Percentiles rank a stretch among this genome's conserved stretches.
These are phyloP conservation scores for Odontamblyopus lacepedii DNA, from an alignment of 2,797 vertebrate genomes.

Conservation along the genomic window DNA sequence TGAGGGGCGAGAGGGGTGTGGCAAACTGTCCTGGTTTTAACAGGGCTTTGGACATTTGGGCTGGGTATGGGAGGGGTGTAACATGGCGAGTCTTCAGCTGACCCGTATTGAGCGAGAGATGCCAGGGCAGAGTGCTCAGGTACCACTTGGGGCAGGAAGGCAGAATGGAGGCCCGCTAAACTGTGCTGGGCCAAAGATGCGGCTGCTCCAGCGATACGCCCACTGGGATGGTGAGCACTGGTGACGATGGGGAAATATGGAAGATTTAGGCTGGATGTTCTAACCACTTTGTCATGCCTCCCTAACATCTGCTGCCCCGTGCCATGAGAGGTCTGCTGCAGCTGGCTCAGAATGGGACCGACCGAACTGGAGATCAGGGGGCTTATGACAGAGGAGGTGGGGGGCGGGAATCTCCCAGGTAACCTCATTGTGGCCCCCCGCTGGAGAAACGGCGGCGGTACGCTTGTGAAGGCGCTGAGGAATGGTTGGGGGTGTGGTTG, in stretches of 20 bases:
- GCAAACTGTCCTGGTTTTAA: constrained; percentile 76
- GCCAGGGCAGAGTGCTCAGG: constrained; percentile 82
- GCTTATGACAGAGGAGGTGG: constrained; percentile 68
- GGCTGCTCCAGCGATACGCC: constrained; percentile 65
- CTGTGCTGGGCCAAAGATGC: constrained; percentile 76
- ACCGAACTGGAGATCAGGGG: constrained; percentile 82
- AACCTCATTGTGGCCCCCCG: constrained; percentile 73
- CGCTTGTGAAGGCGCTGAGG: constrained; percentile 66
- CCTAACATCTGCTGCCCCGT: constrained; percentile 68
- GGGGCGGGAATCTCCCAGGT: constrained; percentile 57
- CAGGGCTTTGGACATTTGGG: constrained; percentile 84
- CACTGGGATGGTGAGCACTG: constrained; percentile 74
- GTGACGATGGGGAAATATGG: constrained; percentile 73
- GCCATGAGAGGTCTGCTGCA: constrained; percentile 74
- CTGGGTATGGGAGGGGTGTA: constrained; percentile 82
- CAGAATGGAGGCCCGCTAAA: constrained; percentile 80
- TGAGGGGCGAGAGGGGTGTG: constrained; percentile 80
- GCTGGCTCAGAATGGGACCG: constrained; percentile 77
- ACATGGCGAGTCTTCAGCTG: constrained; percentile 76
- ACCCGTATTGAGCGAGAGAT: constrained; percentile 79
- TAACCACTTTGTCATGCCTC: constrained; percentile 69
- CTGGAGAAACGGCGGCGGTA: constrained; percentile 72
- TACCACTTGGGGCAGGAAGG: constrained; percentile 78
- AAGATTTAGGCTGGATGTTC: constrained; percentile 70
- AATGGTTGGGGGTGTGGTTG: constrained; percentile 74